Evolutionary conservation across 2,888 invertebrate species (phyloP), one percentile per base, ranked within the genome.

Genomic region (Lucinisca nassula): DNA sequence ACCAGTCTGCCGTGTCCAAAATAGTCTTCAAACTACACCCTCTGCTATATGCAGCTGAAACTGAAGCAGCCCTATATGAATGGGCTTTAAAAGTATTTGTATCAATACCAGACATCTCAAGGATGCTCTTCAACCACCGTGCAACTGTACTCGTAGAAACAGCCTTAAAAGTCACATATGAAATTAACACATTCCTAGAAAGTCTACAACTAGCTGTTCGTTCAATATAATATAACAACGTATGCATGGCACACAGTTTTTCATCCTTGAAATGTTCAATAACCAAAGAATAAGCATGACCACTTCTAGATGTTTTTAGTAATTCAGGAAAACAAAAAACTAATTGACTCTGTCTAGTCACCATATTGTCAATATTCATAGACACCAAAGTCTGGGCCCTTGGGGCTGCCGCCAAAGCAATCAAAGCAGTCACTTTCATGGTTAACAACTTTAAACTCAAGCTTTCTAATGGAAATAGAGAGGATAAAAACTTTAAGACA

Each of bases 1-100:
- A 72, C 85, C 81, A 85, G 45, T 78, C 73, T 8, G 81, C 85
- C 24, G 77, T 81, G 38, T 38, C 77, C 1, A 81, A 24, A 73
- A 85, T 85, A 17, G 70, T 61, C 10, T 21, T 21, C 12, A 81
- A 2, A 35, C 38, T 37, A 76, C 79, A 70, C 21, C 78, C 78
- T 35, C 32, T 38, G 17, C 32, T 35, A 30, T 38, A 49, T 24
- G 81, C 79, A 30, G 84, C 84, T 30, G 79, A 79, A 24, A 37
- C 32, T n/a, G 79, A n/a, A 49, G 79, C 84, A 27, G 49, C 70
- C n/a, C 85, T 49, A 58, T 37, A 72, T 12, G 80, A 81, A 76
- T 85, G 85, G 3, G 80, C 80, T 32, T 76, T 76, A 49, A 51
- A 81, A n/a, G 14, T 4, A 30, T 51, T 37, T 0, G 51, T 40